phyloP scores from a whole-genome alignment of 2,113 vertebrate species.

The Ginglymostoma cirratum region DNA sequence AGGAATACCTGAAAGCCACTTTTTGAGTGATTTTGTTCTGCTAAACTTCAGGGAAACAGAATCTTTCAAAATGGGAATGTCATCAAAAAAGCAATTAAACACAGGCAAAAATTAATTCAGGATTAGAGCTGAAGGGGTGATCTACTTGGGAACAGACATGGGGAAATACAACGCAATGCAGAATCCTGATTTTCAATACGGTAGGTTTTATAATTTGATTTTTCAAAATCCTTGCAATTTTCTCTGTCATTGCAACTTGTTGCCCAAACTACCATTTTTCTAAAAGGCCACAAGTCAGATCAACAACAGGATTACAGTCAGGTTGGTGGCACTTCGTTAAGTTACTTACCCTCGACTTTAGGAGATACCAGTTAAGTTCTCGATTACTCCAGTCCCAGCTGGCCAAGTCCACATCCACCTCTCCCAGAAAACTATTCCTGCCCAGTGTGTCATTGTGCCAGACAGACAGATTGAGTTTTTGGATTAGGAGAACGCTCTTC shows the following conservation, averaged over 20 bases:
- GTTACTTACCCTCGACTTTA: slow-evolving; percentile 56
- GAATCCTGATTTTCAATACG: neutral
- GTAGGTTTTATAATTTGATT: neutral
- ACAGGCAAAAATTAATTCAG: neutral
- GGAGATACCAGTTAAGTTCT: slow-evolving; percentile 54
- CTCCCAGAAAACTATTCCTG: slow-evolving; percentile 60
- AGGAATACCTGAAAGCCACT: neutral
- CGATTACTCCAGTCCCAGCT: slow-evolving; percentile 61
- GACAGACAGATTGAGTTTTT: slow-evolving; percentile 59
- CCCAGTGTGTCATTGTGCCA: slow-evolving; percentile 63
- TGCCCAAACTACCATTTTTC: neutral
- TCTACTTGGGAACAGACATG: neutral
- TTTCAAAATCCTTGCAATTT: neutral
- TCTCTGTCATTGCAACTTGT: neutral
- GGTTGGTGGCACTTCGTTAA: neutral
- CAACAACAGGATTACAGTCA: neutral
- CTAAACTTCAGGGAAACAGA: neutral
- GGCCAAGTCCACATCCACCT: slow-evolving; percentile 58
- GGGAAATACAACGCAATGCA: neutral
- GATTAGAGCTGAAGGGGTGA: neutral
- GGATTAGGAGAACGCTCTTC: slow-evolving; percentile 60
- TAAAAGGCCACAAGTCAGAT: neutral
- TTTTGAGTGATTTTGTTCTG: neutral
- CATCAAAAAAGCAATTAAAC: neutral
- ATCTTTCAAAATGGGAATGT: neutral